Evolutionary conservation across 2,888 invertebrate genomes (phyloP), one percentile per base, ranked within the genome.

Genomic region (Poecilus cupreus): DNA sequence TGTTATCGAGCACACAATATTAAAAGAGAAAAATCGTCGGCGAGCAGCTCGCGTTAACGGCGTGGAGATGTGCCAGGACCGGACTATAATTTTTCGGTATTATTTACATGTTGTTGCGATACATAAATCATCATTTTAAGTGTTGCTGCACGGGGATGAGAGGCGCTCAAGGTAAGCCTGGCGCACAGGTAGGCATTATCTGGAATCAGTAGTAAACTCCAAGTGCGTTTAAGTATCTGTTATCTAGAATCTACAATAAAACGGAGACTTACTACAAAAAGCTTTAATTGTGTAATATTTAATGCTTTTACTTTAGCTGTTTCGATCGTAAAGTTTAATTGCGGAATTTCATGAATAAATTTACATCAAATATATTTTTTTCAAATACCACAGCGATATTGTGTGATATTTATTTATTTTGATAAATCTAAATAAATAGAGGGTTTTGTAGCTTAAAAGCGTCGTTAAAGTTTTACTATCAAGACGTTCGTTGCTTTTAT

Each of bases 271-370:
- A 79, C 79, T 79, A 79, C 79, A 80, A 80, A 80, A 80, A 72
- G 80, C 72, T 80, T 80, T 80, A 80, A 80, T 80, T 80, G 80
- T 80, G 80, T 80, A 80, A 80, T 80, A 80, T 80, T 80, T 80
- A 80, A 80, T 80, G 80, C 72, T 72, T 80, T 80, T 80, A 80
- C 70, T 80, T 72, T 70, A 80, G 24, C 72, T 80, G 39, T 54
- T 57, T 72, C 57, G 72, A 51, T 80, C 70, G 80, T 80, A 80
- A 80, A 80, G 32, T 80, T 80, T 80, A 72, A 80, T 80, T 80
- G 72, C 80, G 18, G 72, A 80, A 80, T 57, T 80, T 72, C 80
- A 72, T 80, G 80, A 80, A 80, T 80, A 80, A 70, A 80, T 70
- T 80, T 80, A 72, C 72, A 72, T 72, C 26, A 43, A 43, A 46